Evolutionary conservation across 2,797 vertebrate species (phyloP).

Genomic region (Chaunax sp.): DNA sequence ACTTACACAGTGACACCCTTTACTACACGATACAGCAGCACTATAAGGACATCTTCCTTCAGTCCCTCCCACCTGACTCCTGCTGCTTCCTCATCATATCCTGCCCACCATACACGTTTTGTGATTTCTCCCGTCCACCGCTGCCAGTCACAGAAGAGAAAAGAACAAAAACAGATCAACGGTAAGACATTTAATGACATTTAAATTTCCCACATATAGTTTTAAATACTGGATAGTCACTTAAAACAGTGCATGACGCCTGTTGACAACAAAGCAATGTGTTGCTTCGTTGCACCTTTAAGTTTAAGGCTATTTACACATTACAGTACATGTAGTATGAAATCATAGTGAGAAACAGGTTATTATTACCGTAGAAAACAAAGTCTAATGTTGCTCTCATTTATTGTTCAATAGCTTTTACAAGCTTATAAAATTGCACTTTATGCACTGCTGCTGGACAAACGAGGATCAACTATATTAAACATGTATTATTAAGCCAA

Average conservation of each 20-base stretch:
- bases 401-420: not conserved
- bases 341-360: not conserved
- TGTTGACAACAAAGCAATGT: not conserved
- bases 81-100: slow-evolving; percentile 21
- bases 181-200: slow-evolving; percentile 40
- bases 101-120: slow-evolving; percentile 32
- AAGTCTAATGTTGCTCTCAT: slow-evolving; percentile 1
- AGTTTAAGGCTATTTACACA: not conserved
- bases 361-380: not conserved
- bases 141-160: slow-evolving; percentile 14
- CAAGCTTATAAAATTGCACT: not conserved
- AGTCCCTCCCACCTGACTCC: slow-evolving; percentile 32
- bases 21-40: slow-evolving; percentile 12
- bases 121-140: slow-evolving; percentile 23
- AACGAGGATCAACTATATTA: too few species aligned
- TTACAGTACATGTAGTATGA: not conserved
- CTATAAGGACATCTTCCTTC: not conserved
- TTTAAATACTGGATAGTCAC: not conserved
- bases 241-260: not conserved
- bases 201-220: not conserved
- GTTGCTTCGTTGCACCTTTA: not conserved
- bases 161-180: slow-evolving; percentile 2
- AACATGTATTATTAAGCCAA: too few species aligned
- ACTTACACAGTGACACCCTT: too few species aligned
- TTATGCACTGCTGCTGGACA: not conserved